Evolutionary conservation across 1,140 invertebrate species (phyloP), one percentile per base, ranked within the genome.

Genomic region (Eumaeus atala): DNA sequence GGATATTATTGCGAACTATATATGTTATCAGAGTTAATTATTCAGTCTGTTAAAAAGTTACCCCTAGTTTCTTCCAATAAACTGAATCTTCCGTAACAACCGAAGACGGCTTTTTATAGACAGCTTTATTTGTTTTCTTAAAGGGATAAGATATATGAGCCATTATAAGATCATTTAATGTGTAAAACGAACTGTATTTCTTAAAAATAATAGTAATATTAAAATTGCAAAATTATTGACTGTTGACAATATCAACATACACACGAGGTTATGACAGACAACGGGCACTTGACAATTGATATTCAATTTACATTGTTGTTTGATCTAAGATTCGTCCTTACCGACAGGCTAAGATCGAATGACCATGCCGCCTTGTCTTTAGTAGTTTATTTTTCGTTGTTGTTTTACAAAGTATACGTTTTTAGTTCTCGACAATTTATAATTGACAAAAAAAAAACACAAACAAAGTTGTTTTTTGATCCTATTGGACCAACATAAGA

Each of bases 11-110:
- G 21, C 21, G 21, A 28, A 28, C 21, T 28, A 28, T 28, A 28
- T 28, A 28, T 6, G n/a, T n/a, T n/a, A 28, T 2, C 21, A 28
- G 6, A 28, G 2, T 28, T 28, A 28, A 28, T 28, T 28, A 28
- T 28, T 28, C 21, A 28, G 21, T 28, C 21, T 6, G 6, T 3
- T 28, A 28, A 12, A 54, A 40, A 89, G 88, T 89, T 89, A 96
- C 95, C 58, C 91, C 90, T 67, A 95, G 89, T 75, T 94, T 92
- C 72, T 95, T 95, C 95, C 96, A 97, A 73, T 96, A 97, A 59
- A 93, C 75, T 64, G 89, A 90, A 87, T 97, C 95, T 34, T 90
- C 89, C 0, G 94, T 95, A 48, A 92, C 72, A 66, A 92, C 91
- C 37, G 92, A 89, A 3, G 90, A 89, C 28, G 89, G 84, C 72